Base-by-base conservation (phyloP, 2,888 invertebrate genomes). In the Andrena flavipes region DNA sequence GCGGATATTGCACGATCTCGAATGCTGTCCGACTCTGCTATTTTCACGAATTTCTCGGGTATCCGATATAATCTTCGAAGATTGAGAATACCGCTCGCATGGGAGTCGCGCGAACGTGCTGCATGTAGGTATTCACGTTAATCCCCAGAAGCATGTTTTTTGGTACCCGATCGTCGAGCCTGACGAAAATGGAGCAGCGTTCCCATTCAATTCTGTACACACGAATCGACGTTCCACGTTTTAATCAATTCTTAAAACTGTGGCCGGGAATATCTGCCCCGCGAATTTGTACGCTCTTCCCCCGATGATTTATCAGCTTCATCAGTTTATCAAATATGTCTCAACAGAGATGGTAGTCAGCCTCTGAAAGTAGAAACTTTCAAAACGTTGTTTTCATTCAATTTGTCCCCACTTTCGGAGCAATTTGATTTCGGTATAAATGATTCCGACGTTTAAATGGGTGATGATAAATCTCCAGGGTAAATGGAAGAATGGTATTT, bases 21-120 rank as follows among this genome's bases (percentile, higher is more conserved):
- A n/a, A 29, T 6, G 35, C 54, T 29, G 20, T 20, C 20, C 60
- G n/a, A 54, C 54, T 20, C 30, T 20, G 35, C 51, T 16, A 54
- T 77, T 72, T 60, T 29, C 67, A 33, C 5, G 80, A 76, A 67
- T 71, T 62, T 67, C 29, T 8, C n/a, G 13, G 16, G 59, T 26
- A 26, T 26, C 13, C 33, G 67, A 63, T 62, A 67, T 67, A 67
- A 71, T 77, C 80, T 62, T 10, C 29, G 71, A 75, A 71, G 77
- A 77, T 80, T 54, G 60, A 56, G 62, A 20, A 67, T 26, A 49
- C 51, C n/a, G 48, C n/a, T 30, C 60, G 60, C 29, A 62, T 35
- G 48, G 54, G 35, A 30, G 23, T 35, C 48, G 8, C 56, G 16
- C 29, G 29, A 23, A 23, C 20, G 23, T 23, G 10, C 23, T 10